Percentiles rank a stretch among this genome's conserved stretches.
phyloP scores from a whole-genome alignment of 2,888 invertebrate genomes.

The Hedychridium roseum region DNA sequence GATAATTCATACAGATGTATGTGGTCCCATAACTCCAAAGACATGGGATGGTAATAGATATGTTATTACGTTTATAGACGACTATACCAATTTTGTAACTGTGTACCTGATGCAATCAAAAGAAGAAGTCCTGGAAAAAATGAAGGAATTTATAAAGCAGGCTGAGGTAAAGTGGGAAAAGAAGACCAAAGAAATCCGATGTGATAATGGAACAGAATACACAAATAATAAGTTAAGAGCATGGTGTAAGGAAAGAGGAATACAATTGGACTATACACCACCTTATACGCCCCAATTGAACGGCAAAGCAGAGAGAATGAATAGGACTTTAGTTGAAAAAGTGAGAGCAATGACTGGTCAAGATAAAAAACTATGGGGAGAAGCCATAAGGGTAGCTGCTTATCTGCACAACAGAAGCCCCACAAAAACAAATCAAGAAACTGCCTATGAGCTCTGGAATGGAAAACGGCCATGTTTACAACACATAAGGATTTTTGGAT shows the following conservation, averaged over 20 bases:
- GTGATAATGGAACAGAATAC: conserved; percentile 31
- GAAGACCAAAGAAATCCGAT: conserved; percentile 14
- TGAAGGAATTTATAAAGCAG: conserved; percentile 1
- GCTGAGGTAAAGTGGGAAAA: background rate
- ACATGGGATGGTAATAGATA: conserved; percentile 11
- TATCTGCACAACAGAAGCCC: background rate
- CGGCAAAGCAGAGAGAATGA: background rate
- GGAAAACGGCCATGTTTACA: background rate
- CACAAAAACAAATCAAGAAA: background rate
- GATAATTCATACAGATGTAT: conserved; percentile 17
- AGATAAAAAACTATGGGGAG: background rate
- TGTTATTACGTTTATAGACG: conserved; percentile 12
- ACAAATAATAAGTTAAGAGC: conserved; percentile 10
- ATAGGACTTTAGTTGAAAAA: background rate
- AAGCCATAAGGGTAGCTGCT: background rate
- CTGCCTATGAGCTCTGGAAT: background rate
- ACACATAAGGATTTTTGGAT: background rate
- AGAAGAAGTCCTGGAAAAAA: conserved; percentile 1
- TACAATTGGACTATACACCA: conserved; percentile 17
- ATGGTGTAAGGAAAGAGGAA: conserved; percentile 25
- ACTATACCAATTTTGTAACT: conserved; percentile 7
- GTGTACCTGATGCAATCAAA: conserved; percentile 7
- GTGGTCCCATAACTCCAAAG: conserved; percentile 12
- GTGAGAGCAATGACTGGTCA: background rate
- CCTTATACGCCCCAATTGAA: background rate